These are phyloP conservation scores for Peromyscus polionotus DNA, from an alignment of 2,113 vertebrate species.

Conservation along the genomic window DNA sequence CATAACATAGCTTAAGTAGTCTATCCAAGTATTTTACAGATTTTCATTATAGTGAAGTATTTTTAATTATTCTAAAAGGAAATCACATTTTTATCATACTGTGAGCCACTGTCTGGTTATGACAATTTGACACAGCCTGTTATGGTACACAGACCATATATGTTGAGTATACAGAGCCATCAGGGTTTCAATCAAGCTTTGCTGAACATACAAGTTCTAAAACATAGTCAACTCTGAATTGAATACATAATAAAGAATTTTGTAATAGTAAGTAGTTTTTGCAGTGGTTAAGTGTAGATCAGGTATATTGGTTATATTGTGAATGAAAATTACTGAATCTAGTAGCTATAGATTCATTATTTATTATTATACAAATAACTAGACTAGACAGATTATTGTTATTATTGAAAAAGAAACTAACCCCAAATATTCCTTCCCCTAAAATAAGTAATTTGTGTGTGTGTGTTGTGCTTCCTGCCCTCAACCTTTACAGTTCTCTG, in stretches of 20 bases:
- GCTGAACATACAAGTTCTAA: not conserved
- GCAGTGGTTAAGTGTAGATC: not conserved
- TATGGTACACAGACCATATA: not conserved
- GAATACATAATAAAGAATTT: not conserved
- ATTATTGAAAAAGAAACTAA: not conserved
- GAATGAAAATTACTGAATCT: not conserved
- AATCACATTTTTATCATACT: not conserved
- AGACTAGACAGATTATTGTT: not conserved
- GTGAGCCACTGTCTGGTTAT: not conserved
- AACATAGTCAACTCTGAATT: not conserved
- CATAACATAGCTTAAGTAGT: not conserved
- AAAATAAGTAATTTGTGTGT: not conserved
- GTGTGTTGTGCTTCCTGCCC: not conserved
- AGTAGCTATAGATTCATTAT: not conserved
- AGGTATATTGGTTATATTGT: not conserved
- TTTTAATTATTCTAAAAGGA: not conserved
- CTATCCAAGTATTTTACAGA: not conserved
- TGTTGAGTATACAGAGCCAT: not conserved
- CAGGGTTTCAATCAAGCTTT: not conserved
- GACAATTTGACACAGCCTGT: not conserved
- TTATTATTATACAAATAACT: not conserved
- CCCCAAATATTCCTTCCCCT: not conserved
- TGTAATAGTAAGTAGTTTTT: not conserved
- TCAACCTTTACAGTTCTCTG: slow-evolving; percentile 3
- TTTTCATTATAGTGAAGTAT: not conserved